Percentiles rank a stretch among this genome's conserved stretches.
Conservation (phyloP, 2,888 invertebrate species). For the Epinotia bilunana region DNA sequence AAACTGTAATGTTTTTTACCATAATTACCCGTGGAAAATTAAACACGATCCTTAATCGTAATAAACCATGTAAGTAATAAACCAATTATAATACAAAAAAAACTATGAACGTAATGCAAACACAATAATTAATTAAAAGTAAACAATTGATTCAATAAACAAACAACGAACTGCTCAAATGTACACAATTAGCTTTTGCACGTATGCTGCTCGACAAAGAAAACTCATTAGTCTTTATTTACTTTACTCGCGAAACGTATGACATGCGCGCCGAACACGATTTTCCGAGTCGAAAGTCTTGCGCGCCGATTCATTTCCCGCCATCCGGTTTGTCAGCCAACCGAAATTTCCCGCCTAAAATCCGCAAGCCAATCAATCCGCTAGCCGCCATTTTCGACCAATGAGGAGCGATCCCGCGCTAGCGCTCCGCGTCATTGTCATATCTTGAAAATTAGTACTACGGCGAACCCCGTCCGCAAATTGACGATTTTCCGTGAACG, state of each 20-base stretch:
- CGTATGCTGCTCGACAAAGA: conserved; percentile 27
- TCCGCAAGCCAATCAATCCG: conserved; percentile 68
- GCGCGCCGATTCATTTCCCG: conserved; percentile 80
- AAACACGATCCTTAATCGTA: neutral
- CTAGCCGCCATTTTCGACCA: conserved; percentile 82
- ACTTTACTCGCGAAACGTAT: conserved; percentile 58
- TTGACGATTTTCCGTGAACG: conserved; percentile 77
- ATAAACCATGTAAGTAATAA: neutral
- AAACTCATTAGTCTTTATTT: conserved; percentile 37
- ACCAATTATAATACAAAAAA: neutral
- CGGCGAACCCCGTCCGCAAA: conserved; percentile 82
- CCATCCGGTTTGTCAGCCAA: conserved; percentile 81
- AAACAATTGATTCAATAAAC: conserved; percentile 5
- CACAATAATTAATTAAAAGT: neutral
- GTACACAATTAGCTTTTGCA: conserved; percentile 15
- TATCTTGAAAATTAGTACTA: conserved; percentile 84
- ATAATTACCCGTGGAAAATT: neutral
- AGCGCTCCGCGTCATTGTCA: conserved; percentile 82
- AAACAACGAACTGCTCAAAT: conserved; percentile 21
- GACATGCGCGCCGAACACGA: conserved; percentile 71
- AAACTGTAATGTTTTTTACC: too few species aligned
- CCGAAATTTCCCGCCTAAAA: conserved; percentile 84
- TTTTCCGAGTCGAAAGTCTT: conserved; percentile 76
- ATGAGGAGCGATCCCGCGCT: conserved; percentile 79
- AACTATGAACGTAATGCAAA: neutral